Evolutionary conservation across 2,113 vertebrate genomes (phyloP).

Genomic region (Origma solitaria): DNA sequence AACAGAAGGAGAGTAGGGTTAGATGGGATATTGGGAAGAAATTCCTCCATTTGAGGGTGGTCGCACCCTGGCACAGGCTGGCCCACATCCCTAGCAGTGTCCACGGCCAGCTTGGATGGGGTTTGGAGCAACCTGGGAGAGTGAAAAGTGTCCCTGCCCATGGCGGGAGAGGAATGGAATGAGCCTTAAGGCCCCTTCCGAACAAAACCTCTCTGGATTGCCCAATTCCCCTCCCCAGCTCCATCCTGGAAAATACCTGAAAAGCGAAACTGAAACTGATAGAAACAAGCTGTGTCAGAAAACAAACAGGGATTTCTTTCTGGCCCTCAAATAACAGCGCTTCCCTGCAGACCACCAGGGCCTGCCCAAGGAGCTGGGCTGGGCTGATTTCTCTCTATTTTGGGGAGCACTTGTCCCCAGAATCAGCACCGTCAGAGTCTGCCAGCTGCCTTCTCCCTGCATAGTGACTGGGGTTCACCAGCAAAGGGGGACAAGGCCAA

Average conservation of each 20-base stretch:
- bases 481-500: fast-evolving
- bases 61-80: too few species aligned
- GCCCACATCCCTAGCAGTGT: too few species aligned
- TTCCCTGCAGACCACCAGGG: background rate
- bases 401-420: background rate
- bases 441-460: background rate
- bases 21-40: background rate
- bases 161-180: fast-evolving
- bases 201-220: fast-evolving
- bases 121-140: background rate
- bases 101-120: fast-evolving
- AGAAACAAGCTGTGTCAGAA: background rate
- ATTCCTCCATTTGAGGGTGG: background rate
- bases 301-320: background rate
- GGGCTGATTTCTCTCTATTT: background rate
- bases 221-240: background rate
- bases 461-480: background rate
- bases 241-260: fast-evolving
- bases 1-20: background rate
- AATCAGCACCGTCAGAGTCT: background rate
- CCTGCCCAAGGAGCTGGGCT: fast-evolving
- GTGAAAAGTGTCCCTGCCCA: background rate
- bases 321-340: background rate
- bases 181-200: background rate
- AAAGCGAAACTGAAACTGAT: background rate